phyloP scores from a whole-genome alignment of 2,113 vertebrate species.

The Pseudolaguvia tuberculata region DNA sequence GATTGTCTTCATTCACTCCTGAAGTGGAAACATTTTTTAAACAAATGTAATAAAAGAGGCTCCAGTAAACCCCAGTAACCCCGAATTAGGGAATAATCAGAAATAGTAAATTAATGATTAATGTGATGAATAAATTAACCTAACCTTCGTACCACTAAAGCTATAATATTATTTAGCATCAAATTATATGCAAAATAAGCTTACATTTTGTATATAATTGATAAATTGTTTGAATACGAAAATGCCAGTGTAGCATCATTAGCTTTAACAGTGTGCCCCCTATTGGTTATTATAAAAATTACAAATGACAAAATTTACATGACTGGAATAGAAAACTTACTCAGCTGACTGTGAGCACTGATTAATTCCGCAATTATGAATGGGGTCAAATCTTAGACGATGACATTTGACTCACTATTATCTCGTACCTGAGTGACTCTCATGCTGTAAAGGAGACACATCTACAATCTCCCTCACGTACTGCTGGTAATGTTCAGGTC shows the following conservation, averaged over 20 bases:
- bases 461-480: neutral
- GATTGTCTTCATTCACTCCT: neutral
- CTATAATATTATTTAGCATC: neutral
- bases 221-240: too few relatives aligned
- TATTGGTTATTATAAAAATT: too few relatives aligned
- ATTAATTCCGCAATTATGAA: too few relatives aligned
- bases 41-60: too few relatives aligned
- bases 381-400: too few relatives aligned
- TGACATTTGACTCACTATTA: neutral
- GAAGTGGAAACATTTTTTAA: too few relatives aligned
- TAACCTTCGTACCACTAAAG: neutral
- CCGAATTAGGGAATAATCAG: too few relatives aligned
- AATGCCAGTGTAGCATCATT: neutral
- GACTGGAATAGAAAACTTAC: neutral
- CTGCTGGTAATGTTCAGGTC: neutral
- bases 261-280: neutral
- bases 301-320: neutral
- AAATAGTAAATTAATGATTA: too few relatives aligned
- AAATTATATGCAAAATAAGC: neutral
- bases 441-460: neutral
- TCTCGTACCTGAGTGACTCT: slow-evolving; percentile 16
- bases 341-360: too few relatives aligned
- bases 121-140: too few relatives aligned
- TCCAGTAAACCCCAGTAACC: too few relatives aligned
- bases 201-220: neutral